These are phyloP conservation scores for Pimephales promelas DNA, from an alignment of 2,113 vertebrate genomes.

Conservation along the genomic window DNA sequence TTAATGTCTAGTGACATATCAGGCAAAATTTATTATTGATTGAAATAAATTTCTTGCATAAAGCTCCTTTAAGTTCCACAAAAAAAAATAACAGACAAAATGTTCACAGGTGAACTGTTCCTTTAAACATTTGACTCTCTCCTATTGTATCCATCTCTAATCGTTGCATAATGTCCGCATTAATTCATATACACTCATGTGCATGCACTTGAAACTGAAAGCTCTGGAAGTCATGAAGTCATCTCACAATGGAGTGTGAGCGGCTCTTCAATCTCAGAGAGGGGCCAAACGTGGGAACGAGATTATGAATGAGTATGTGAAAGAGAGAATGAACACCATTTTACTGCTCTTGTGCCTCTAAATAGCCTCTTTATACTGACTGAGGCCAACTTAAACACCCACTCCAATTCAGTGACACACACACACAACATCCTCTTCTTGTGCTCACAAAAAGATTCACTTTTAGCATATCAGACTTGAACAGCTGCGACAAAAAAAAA, in stretches of 20 bases:
- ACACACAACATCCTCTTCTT: slow-evolving; percentile 34
- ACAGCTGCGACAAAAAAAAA: slow-evolving; percentile 10
- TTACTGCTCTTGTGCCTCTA: slow-evolving; percentile 73
- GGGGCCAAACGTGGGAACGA: slow-evolving; percentile 74
- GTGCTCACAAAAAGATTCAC: slow-evolving; percentile 27
- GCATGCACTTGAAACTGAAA: slow-evolving; percentile 27
- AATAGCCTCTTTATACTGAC: slow-evolving; percentile 73
- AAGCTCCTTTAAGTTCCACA: neutral
- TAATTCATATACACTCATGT: neutral
- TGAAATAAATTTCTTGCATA: too few species aligned
- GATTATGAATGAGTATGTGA: slow-evolving; percentile 61
- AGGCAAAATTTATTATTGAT: too few species aligned
- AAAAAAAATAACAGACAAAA: neutral
- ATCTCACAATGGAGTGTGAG: slow-evolving; percentile 53
- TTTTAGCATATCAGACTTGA: slow-evolving; percentile 14
- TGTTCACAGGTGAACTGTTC: neutral
- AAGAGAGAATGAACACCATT: slow-evolving; percentile 78
- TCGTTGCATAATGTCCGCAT: neutral
- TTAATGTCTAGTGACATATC: too few species aligned
- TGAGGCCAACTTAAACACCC: slow-evolving; percentile 58
- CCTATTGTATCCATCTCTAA: neutral
- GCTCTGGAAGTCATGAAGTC: slow-evolving; percentile 61
- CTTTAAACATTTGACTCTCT: neutral
- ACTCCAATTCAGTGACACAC: slow-evolving; percentile 55
- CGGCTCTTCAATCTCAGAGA: slow-evolving; percentile 67